Evolutionary conservation across 2,888 invertebrate species (phyloP).

Genomic region (Leptopterna dolabrata): DNA sequence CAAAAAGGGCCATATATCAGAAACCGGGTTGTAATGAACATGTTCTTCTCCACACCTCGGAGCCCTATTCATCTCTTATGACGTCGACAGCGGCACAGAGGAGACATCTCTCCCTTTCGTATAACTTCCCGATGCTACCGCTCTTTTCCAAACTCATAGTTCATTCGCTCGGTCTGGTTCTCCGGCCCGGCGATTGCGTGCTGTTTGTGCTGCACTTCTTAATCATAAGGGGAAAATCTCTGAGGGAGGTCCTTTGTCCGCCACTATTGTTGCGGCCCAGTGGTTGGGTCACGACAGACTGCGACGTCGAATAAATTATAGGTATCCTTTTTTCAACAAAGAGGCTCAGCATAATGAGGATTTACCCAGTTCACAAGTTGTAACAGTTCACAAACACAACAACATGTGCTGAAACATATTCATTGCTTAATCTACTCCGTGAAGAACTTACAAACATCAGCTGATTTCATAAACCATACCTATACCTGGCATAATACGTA

Average conservation of each 20-base stretch:
- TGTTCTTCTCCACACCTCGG: conserved; percentile 55
- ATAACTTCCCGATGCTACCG: not conserved
- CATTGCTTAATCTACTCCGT: too few species aligned
- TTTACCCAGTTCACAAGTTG: not conserved
- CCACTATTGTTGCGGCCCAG: not conserved
- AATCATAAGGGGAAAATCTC: not conserved
- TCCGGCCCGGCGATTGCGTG: not conserved
- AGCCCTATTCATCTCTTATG: conserved; percentile 49
- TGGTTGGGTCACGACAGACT: not conserved
- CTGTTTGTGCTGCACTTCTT: not conserved
- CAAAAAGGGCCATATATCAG: conserved; percentile 54
- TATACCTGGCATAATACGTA: too few species aligned
- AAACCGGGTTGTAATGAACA: conserved; percentile 50
- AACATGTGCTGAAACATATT: not conserved
- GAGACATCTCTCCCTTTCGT: not conserved
- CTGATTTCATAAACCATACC: too few species aligned
- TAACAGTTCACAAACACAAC: not conserved
- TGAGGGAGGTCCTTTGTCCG: not conserved
- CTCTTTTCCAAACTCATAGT: not conserved
- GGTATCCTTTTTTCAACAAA: not conserved
- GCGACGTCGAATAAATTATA: not conserved
- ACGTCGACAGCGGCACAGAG: conserved; percentile 28
- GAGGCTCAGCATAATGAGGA: not conserved
- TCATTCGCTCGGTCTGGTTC: not conserved
- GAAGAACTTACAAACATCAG: not conserved